Conservation (phyloP, 2,888 invertebrate genomes). For the Escarpia spicata region DNA sequence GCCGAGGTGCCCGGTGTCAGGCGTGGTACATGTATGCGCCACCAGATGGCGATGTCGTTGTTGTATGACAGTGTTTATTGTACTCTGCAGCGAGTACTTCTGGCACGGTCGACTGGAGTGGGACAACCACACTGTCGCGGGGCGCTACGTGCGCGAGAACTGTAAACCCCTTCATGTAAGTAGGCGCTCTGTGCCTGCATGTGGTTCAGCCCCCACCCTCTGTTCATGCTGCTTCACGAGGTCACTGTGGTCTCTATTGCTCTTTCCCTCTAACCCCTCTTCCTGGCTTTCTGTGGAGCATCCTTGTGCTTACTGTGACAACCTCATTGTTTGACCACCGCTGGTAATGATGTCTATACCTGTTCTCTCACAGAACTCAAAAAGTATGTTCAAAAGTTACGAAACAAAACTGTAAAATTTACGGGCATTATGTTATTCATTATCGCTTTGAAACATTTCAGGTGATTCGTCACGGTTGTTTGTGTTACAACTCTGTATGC, state of each 20-base stretch:
- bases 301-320: background rate
- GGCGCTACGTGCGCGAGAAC: slow-evolving; percentile 96
- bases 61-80: background rate
- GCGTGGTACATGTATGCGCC: background rate
- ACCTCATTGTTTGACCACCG: background rate
- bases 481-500: background rate
- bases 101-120: slow-evolving; percentile 93
- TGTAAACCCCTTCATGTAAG: slow-evolving; percentile 93
- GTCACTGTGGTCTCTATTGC: background rate
- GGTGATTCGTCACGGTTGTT: background rate
- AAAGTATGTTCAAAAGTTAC: background rate
- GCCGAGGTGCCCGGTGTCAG: background rate
- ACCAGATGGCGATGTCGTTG: background rate
- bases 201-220: slow-evolving; percentile 13
- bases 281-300: background rate
- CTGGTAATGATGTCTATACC: background rate
- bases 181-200: slow-evolving; percentile 34
- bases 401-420: background rate
- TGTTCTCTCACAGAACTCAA: background rate
- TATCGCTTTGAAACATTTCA: background rate
- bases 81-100: slow-evolving; percentile 23
- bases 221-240: background rate
- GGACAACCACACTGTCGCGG: slow-evolving; percentile 96
- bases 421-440: background rate
- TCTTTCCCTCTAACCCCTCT: background rate